Base-by-base conservation (phyloP, 2,797 vertebrate species). In the Knipowitschia caucasica region DNA sequence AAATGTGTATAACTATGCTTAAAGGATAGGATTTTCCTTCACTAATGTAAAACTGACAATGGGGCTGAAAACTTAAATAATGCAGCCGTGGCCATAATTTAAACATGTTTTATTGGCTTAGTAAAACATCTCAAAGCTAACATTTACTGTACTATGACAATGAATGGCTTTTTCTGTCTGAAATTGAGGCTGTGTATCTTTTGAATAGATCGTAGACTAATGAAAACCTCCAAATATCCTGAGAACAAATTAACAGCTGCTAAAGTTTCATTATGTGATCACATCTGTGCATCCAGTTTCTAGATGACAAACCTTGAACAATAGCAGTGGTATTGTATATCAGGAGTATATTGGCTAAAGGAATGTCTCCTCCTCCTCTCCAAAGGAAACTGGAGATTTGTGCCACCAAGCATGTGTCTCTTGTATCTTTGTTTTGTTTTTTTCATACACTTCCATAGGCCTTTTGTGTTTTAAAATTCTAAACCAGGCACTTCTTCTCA, bases 311-410 rank as follows among this genome's bases (percentile, higher is more conserved):
- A 64, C 63, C 47, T 54, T 7, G 62, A 71, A 77, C 76, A 83
- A 82, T 81, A 78, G 75, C 78, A 6, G 7, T 1, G 7, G 71
- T 75, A 69, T 82, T 73, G 60, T 55, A 62, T 81, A 75, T 77
- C 83, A 7, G 68, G 59, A 67, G 61, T 67, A 43, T 73, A 49
- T 73, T 66, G 83, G 74, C 60, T 64, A 30, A 3, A 82, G 80
- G 82, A 85, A 81, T 84, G 78, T 80, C 80, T 84, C 78, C 74
- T 72, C 72, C 80, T 84, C 75, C 62, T 57, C 57, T 71, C 66
- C 64, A 54, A 71, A 73, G 55, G 86, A 83, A 86, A 86, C 74
- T 62, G 51, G 82, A 86, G 78, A 62, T 25, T 40, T 73, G 49
- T 26, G 49, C 73, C 73, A 84, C 67, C 64, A 51, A 78, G 53